Conservation (phyloP, 2,888 invertebrate species). For the Embidobia sp. region DNA sequence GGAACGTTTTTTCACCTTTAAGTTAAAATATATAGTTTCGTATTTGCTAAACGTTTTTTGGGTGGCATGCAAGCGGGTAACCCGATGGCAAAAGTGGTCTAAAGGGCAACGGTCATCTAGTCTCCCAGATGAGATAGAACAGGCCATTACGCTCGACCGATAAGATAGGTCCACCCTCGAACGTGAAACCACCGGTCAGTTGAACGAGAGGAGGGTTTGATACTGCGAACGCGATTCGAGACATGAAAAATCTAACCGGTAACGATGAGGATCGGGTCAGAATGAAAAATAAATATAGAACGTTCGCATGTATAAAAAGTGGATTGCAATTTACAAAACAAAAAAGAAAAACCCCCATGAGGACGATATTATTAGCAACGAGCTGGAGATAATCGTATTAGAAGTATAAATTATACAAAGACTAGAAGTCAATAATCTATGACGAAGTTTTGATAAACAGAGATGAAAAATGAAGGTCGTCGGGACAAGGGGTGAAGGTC, state of each 20-base stretch:
- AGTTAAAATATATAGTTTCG: conserved; percentile 60
- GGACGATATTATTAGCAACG: too few species aligned
- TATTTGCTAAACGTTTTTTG: conserved; percentile 61
- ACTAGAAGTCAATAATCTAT: conserved; percentile 57
- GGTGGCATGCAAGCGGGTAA: conserved; percentile 72
- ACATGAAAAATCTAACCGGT: conserved; percentile 80
- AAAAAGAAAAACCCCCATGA: neutral
- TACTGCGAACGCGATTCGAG: conserved; percentile 79
- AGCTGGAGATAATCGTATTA: conserved; percentile 1
- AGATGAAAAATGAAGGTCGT: conserved; percentile 34
- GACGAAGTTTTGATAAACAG: conserved; percentile 44
- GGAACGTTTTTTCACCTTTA: conserved; percentile 62
- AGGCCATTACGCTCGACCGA: conserved; percentile 78
- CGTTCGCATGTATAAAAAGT: conserved; percentile 20
- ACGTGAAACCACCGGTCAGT: conserved; percentile 68
- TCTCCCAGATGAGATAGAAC: conserved; percentile 79
- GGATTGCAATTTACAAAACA: conserved; percentile 10
- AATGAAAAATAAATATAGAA: conserved; percentile 64
- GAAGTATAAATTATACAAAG: conserved; percentile 21
- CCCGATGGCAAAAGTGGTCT: conserved; percentile 75
- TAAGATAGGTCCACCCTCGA: conserved; percentile 78
- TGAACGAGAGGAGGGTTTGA: conserved; percentile 71
- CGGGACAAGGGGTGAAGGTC: conserved; percentile 4
- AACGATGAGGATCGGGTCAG: conserved; percentile 65
- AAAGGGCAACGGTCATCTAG: conserved; percentile 77